Evolutionary conservation across 1,140 invertebrate species (phyloP).

Genomic region (Calliphora vicina): DNA sequence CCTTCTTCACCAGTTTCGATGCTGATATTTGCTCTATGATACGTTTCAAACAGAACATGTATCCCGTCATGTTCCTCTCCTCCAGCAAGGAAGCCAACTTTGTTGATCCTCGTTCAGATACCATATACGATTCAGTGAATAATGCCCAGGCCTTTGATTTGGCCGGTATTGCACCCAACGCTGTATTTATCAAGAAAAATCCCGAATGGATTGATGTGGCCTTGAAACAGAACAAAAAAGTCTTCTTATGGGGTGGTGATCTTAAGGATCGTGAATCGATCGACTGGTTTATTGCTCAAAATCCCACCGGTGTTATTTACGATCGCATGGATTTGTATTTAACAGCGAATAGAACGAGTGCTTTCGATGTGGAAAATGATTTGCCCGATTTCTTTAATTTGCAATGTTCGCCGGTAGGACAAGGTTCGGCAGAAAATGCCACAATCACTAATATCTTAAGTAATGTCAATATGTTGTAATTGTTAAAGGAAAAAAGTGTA

Average conservation of each 20-base stretch:
- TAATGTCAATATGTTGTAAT: constrained; percentile 57
- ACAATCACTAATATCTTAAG: constrained; percentile 57
- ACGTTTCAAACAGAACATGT: constrained; percentile 91
- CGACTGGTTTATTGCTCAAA: constrained; percentile 81
- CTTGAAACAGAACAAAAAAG: constrained; percentile 76
- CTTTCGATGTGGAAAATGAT: constrained; percentile 52
- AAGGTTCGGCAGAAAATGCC: constrained; percentile 42
- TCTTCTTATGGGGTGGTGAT: constrained; percentile 95
- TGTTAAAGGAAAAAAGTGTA: no score
- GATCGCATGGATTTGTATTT: constrained; percentile 82
- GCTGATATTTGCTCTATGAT: constrained; percentile 92
- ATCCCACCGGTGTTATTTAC: constrained; percentile 90
- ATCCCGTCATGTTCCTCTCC: constrained; percentile 92
- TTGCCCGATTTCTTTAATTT: constrained; percentile 56
- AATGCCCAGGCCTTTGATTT: constrained; percentile 82
- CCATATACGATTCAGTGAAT: constrained; percentile 80
- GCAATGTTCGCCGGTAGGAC: constrained; percentile 46
- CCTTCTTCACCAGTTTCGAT: constrained; percentile 94
- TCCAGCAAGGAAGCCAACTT: constrained; percentile 86
- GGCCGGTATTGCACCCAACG: constrained; percentile 89
- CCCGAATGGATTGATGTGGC: constrained; percentile 77
- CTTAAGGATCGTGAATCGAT: constrained; percentile 87
- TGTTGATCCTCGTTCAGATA: constrained; percentile 81
- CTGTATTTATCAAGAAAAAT: constrained; percentile 86
- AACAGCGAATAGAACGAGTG: constrained; percentile 43